These are phyloP conservation scores for Hypanus sabinus DNA, from an alignment of 2,113 vertebrate genomes.

Conservation along the genomic window DNA sequence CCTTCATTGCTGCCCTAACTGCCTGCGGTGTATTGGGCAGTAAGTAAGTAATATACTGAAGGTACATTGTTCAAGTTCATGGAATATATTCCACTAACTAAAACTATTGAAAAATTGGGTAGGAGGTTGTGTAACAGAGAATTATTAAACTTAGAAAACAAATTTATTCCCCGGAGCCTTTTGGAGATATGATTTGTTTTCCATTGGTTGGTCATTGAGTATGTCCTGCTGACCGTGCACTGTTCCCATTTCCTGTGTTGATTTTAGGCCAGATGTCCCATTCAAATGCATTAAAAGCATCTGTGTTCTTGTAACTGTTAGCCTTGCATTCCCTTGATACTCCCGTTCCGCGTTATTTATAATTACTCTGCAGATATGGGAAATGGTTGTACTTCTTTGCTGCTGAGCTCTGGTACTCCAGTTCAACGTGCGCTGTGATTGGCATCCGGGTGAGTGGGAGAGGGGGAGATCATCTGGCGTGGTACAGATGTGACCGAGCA, in stretches of 20 bases:
- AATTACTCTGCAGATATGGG: neutral
- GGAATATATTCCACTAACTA: neutral
- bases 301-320: neutral
- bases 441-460: neutral
- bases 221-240: neutral
- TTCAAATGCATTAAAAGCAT: neutral
- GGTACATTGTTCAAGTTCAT: neutral
- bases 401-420: no score
- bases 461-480: neutral
- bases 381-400: neutral
- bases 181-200: neutral
- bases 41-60: neutral
- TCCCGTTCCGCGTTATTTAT: neutral
- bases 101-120: neutral
- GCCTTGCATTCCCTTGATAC: neutral
- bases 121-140: neutral
- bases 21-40: no score
- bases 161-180: neutral
- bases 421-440: neutral
- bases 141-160: neutral
- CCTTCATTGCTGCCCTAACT: no score
- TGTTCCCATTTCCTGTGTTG: constrained; percentile 11
- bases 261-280: neutral
- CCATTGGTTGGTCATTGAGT: neutral
- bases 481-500: neutral